These are phyloP conservation scores for Phyllostomus discolor DNA, from an alignment of 2,113 vertebrate genomes.

Conservation along the genomic window DNA sequence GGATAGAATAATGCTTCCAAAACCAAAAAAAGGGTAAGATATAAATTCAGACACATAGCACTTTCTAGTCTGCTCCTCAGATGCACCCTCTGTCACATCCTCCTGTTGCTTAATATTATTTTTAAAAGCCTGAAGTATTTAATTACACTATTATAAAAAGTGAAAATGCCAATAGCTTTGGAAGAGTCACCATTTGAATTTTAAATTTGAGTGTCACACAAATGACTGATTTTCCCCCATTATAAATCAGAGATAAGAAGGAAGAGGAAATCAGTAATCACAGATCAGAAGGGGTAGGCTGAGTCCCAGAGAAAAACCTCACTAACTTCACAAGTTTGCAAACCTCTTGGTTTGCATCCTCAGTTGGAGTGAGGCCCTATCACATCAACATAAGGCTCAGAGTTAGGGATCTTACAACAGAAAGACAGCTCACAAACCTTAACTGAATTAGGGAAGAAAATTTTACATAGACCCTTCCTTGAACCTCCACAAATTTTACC, in stretches of 20 bases:
- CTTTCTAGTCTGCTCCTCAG: not conserved
- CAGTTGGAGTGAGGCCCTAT: not conserved
- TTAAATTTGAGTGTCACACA: not conserved
- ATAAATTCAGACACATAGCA: not conserved
- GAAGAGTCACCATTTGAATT: not conserved
- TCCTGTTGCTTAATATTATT: not conserved
- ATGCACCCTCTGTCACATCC: not conserved
- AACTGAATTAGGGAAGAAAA: not conserved
- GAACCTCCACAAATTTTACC: not conserved
- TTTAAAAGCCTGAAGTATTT: not conserved
- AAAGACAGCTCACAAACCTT: not conserved
- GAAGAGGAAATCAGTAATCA: not conserved
- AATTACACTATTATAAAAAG: not conserved
- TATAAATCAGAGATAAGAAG: not conserved
- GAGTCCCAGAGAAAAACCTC: not conserved
- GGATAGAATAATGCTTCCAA: not conserved
- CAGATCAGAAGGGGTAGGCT: not conserved
- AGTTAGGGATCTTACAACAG: not conserved
- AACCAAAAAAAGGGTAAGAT: not conserved
- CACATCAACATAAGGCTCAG: not conserved
- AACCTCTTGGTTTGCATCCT: not conserved
- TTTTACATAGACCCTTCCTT: not conserved
- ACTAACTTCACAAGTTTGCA: not conserved
- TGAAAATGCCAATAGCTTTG: not conserved
- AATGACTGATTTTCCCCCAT: not conserved